Base-by-base conservation (phyloP, 2,888 invertebrate genomes). In the Polymixis flavicincta region DNA sequence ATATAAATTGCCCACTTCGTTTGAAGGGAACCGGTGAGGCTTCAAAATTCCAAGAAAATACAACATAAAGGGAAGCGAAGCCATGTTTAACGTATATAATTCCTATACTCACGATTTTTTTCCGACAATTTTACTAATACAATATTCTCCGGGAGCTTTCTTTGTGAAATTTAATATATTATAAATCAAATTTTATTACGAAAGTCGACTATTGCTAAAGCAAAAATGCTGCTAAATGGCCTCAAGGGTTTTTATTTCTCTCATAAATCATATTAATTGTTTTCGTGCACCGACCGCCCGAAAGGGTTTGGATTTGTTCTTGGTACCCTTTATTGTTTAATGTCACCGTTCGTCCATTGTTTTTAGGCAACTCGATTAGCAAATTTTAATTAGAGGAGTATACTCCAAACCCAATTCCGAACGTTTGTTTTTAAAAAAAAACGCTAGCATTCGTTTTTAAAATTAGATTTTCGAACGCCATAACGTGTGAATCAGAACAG, bases 191-290 rank as follows among this genome's bases (percentile, higher is more conserved):
- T 92, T 92, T 92, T 93, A 94, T 94, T 93, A 91, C 90, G 85
- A 90, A 92, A 92, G 91, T 93, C 90, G 91, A 91, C 91, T 92
- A 94, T 93, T 92, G 92, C 93, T 88, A 90, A 92, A 90, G 92
- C 93, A 94, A 94, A 94, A 94, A 95, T 93, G 90, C 93, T 90
- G 89, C 90, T 91, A 92, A 95, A 94, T 92, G 91, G 93, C 91
- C 92, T 92, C 92, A 93, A 93, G 93, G 94, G 93, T 92, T 93
- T 94, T 95, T 95, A 94, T 95, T 93, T 94, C 92, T 88, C 86
- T 90, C 92, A 93, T 95, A 94, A 95, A 95, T 95, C 95, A 94
- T 92, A 91, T 93, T 95, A 95, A 95, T 95, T 95, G 94, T 94
- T 94, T 94, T 94, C 90, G 92, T 90, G 90, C 89, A 87, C 88